phyloP scores from a whole-genome alignment of 2,888 invertebrate genomes.

The Pseudococcus jackbeardsleyi region DNA sequence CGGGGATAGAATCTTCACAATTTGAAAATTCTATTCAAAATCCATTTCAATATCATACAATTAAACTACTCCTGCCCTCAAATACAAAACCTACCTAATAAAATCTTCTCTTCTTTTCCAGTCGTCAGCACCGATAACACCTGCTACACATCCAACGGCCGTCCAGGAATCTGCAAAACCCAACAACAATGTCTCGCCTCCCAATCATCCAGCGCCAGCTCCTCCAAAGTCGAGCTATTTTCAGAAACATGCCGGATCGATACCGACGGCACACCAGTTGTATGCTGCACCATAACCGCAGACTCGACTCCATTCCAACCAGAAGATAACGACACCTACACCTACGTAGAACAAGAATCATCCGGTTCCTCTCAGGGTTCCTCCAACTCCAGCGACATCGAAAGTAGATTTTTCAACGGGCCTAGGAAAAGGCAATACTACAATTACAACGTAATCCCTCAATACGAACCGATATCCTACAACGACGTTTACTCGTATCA shows the following conservation, averaged over 20 bases:
- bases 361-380: background rate
- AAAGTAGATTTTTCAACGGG: constrained; percentile 59
- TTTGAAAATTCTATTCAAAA: no score
- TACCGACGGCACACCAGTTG: constrained; percentile 46
- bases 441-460: background rate
- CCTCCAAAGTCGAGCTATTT: background rate
- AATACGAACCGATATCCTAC: background rate
- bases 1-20: no score
- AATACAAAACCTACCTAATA: background rate
- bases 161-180: background rate
- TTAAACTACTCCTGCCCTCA: no score
- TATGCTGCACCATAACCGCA: constrained; percentile 32
- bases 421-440: constrained; percentile 40
- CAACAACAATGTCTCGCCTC: constrained; percentile 6
- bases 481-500: constrained; percentile 21
- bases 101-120: background rate
- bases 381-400: background rate
- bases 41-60: no score
- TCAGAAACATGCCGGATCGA: constrained; percentile 48
- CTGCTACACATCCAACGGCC: constrained; percentile 5
- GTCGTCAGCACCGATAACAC: background rate
- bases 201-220: background rate
- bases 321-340: background rate
- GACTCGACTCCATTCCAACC: background rate
- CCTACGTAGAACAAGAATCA: background rate